These are phyloP conservation scores for Rhopalosiphum nymphaeae DNA, from an alignment of 2,888 invertebrate species.

Conservation along the genomic window DNA sequence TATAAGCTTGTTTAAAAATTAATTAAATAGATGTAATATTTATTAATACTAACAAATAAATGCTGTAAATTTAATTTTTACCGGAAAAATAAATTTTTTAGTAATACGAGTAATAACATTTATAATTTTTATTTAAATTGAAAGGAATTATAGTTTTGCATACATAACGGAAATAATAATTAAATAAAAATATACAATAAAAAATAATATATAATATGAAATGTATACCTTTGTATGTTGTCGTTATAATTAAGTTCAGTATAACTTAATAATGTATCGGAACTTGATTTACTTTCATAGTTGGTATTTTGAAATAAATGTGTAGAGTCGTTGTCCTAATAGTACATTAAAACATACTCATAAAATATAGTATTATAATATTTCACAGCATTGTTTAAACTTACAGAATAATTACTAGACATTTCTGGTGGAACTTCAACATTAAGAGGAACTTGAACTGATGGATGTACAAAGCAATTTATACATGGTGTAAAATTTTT, in stretches of 20 bases:
- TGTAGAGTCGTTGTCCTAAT: conserved; percentile 81
- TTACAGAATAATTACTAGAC: conserved; percentile 50
- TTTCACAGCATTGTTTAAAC: neutral
- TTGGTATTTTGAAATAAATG: conserved; percentile 90
- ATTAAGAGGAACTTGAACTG: conserved; percentile 3
- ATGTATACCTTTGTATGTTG: conserved; percentile 77
- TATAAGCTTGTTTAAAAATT: neutral
- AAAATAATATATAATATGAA: neutral
- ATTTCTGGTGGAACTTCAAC: conserved; percentile 33
- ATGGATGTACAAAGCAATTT: conserved; percentile 78
- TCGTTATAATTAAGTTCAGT: conserved; percentile 88
- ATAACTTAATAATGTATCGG: conserved; percentile 85
- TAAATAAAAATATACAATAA: neutral
- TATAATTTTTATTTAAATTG: neutral
- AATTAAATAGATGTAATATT: neutral
- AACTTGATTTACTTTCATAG: conserved; percentile 83
- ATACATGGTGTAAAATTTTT: conserved; percentile 81
- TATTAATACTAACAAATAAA: neutral
- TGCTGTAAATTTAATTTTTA: neutral
- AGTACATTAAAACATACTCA: conserved; percentile 68
- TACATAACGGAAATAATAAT: neutral
- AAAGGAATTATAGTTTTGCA: conserved; percentile 18
- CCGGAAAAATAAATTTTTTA: neutral
- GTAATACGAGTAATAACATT: conserved; percentile 25
- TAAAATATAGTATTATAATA: neutral